Evolutionary conservation across 2,797 vertebrate species (phyloP), one percentile per base, ranked within the genome.

Genomic region (Eidolon dupreanum): DNA sequence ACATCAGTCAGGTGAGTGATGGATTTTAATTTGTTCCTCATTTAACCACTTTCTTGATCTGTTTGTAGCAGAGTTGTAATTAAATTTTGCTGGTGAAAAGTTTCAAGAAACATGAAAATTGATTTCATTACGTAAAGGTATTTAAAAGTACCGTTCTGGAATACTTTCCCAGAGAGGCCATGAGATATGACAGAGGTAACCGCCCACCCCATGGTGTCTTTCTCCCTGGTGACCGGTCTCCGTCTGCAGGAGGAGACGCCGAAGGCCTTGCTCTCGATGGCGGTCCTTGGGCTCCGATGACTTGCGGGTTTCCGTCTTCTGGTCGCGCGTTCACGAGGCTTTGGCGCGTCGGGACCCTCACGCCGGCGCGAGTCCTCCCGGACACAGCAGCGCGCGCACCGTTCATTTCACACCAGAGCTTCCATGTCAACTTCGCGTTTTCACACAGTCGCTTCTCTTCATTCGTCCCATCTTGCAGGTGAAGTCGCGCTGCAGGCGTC

Each of bases 191-290:
- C 28, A 51, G 6, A 59, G 22, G 6, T 85, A 33, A 6, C 41
- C 41, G 43, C 9, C 43, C 46, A n/a, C 46, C 12, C 46, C 1
- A 31, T 0, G 0, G 3, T 5, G 0, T 2, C 26, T 17, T 6
- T 4, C 8, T 0, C 6, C 6, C 19, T 66, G 20, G 28, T 7
- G 11, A 28, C 0, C 0, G 5, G 2, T 41, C 28, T 82, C 9
- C 19, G 15, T 51, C 31, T 6, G 3, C 53, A 46, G 0, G 22
- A 20, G 9, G 43, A 13, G 46, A 16, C 4, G 26, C 5, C 0
- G 43, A 12, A 3, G 28, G 15, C 17, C 2, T 3, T 1, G 26
- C 6, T 20, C 0, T 2, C 3, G n/a, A 46, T 3, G 0, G 2
- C 15, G 8, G 0, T 3, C 13, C 22, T 57, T 2, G n/a, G 9